Conservation (phyloP, 2,888 invertebrate species). For the Coenonympha arcania region DNA sequence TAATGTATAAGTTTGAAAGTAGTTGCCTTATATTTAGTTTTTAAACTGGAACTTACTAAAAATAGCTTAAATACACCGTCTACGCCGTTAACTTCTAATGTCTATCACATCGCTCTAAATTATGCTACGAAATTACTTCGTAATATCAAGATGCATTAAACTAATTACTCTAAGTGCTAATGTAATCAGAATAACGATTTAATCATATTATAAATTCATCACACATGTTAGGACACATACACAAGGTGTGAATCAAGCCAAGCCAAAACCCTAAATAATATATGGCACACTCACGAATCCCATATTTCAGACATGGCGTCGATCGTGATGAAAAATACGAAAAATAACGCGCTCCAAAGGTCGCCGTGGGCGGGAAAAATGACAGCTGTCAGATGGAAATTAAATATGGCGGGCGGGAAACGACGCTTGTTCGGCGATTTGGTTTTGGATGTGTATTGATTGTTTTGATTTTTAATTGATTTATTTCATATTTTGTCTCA, state of each 20-base stretch:
- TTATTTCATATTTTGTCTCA: too few species aligned
- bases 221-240: neutral
- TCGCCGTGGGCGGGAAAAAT: constrained; percentile 44
- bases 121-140: too few species aligned
- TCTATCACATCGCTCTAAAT: too few species aligned
- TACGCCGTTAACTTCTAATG: too few species aligned
- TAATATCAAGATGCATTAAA: too few species aligned
- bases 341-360: constrained; percentile 37
- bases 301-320: constrained; percentile 31
- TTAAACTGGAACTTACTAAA: too few species aligned
- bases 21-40: too few species aligned
- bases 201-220: neutral
- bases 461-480: too few species aligned
- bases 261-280: constrained; percentile 22
- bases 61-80: too few species aligned
- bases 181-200: neutral
- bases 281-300: constrained; percentile 23
- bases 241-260: neutral
- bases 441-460: too few species aligned
- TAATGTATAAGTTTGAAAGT: too few species aligned
- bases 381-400: constrained; percentile 53
- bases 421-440: constrained; percentile 8
- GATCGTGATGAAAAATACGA: constrained; percentile 45
- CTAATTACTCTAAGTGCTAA: neutral
- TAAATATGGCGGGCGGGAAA: constrained; percentile 41